These are phyloP conservation scores for Anseranas semipalmata DNA, from an alignment of 2,113 vertebrate genomes.

Conservation along the genomic window DNA sequence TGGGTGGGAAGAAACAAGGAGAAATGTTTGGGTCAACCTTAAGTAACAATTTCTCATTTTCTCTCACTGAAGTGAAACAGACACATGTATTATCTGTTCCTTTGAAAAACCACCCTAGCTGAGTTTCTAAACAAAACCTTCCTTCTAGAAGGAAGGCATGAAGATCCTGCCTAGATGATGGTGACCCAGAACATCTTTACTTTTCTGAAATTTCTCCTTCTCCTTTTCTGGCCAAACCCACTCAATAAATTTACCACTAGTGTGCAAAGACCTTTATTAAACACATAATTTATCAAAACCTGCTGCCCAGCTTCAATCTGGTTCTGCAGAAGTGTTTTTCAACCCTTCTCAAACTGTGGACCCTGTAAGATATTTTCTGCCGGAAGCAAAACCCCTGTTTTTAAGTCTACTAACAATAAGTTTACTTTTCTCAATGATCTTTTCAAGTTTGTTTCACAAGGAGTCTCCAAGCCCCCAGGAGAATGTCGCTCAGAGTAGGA, in stretches of 20 bases:
- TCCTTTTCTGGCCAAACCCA: neutral
- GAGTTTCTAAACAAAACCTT: neutral
- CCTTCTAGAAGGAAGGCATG: neutral
- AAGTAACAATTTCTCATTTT: constrained; percentile 38
- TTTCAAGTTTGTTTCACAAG: neutral
- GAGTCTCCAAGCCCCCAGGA: neutral
- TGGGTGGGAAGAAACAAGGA: neutral
- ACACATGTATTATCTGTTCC: neutral
- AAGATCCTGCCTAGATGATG: neutral
- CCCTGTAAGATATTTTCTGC: neutral
- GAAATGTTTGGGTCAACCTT: constrained; percentile 43
- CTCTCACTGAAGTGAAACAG: constrained; percentile 36
- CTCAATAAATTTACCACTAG: neutral
- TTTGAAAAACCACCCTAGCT: neutral
- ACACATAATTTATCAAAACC: neutral
- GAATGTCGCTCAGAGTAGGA: neutral
- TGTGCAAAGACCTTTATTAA: neutral
- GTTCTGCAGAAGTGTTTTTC: neutral
- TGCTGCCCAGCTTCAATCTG: neutral
- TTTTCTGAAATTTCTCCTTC: neutral
- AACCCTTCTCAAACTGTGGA: neutral
- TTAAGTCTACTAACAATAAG: neutral
- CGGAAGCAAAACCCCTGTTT: neutral
- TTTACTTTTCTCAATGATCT: neutral
- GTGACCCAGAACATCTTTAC: neutral